Evolutionary conservation across 2,113 vertebrate species (phyloP), one percentile per base, ranked within the genome.

Genomic region (Myodes glareolus): DNA sequence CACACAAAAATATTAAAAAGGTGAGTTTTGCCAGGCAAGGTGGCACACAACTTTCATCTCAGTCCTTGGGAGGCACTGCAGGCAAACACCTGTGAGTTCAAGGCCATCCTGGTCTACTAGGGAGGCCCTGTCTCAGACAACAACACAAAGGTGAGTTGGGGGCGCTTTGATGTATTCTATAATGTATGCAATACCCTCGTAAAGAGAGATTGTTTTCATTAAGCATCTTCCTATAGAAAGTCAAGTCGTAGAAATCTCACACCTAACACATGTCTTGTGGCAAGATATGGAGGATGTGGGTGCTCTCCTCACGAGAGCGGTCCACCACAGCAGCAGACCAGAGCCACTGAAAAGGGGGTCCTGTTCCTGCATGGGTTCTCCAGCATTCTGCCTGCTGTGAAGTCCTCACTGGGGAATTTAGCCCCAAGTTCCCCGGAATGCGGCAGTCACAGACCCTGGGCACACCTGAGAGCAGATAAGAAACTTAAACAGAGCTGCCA

Each of bases 381-480:
- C 12, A 55, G 29, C 72, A 14, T 10, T 36, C 75, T 39, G 17
- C 27, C 4, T 0, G 9, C 3, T 65, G 39, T 76, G 45, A 45
- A 68, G 67, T 7, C 16, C 12, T 73, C 68, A 4, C 2, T 70
- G 5, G 47, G 33, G 68, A 45, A 21, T 9, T 39, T 17, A 12
- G 16, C 86, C 52, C 39, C 3, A 31, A 25, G 50, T 58, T 42
- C 78, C 67, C 67, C 2, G 36, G 42, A 4, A 0, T 0, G 63
- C n/a, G 2, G 19, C 1, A 0, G 6, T 78, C 80, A 16, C 45
- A 13, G 52, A 14, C 1, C 77, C 0, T 39, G 9, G 81, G 39
- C 12, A 19, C 1, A 3, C 14, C 3, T 1, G 17, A 27, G 73
- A 50, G 73, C 4, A 7, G 42, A 0, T 23, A 0, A 39, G 31